Evolutionary conservation across 1,140 invertebrate genomes (phyloP), one percentile per base, ranked within the genome.

Genomic region (Vanessa atalanta): DNA sequence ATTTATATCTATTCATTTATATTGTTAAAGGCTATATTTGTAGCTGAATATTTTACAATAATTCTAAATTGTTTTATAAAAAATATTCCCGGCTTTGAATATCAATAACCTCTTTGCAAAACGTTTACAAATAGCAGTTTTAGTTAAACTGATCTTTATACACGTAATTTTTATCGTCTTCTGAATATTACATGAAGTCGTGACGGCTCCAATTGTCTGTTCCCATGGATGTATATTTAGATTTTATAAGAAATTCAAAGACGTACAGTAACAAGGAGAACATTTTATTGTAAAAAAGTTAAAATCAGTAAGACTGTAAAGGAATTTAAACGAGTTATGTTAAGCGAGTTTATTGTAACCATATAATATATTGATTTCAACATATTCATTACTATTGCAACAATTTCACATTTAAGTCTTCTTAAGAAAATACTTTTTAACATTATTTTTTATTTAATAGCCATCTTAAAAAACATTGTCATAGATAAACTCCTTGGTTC

Each of bases 111-210:
- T 43, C 7, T 37, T 37, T 43, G 12, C 23, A 57, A 57, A 57
- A 57, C 20, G 8, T 43, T 63, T n/a, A 16, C 57, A 50, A 66
- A 48, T 37, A 69, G 26, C 20, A 31, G 12, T 6, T 70, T 50
- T 63, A 48, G 57, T 23, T 37, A 61, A 70, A 70, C 23, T 16
- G 26, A 47, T 31, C 9, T 37, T 12, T 61, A 57, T 60, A 69
- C 61, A 31, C 15, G 55, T 63, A 50, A 61, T 70, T 70, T 70
- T 70, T 70, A 47, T 50, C n/a, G 47, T 61, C 57, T n/a, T 26
- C 55, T 70, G 68, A 70, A 70, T 70, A 70, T 63, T 50, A 70
- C 55, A 70, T 70, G 68, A 70, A 70, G 68, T 70, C 68, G 68
- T 70, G 68, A 61, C 57, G 68, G 23, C 23, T 70, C 57, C 31